phyloP scores from a whole-genome alignment of 1,140 invertebrate genomes.

The Caerostris extrusa region DNA sequence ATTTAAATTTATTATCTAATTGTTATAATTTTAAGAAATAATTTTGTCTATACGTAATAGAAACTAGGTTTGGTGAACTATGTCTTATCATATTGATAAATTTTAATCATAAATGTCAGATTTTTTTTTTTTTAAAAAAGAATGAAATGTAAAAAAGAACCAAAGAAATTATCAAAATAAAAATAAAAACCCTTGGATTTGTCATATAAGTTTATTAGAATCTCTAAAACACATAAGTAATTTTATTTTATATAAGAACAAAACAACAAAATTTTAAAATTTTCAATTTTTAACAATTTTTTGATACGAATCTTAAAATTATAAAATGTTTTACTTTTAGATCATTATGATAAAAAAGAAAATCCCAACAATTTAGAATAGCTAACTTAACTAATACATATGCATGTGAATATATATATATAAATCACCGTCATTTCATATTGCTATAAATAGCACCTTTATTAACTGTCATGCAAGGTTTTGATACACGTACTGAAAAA shows the following conservation, averaged over 20 bases:
- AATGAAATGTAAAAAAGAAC: no score
- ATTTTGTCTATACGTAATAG: no score
- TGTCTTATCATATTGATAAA: no score
- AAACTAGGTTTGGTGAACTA: no score
- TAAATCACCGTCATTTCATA: neutral
- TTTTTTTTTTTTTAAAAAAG: no score
- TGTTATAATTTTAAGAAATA: no score
- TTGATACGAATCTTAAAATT: neutral
- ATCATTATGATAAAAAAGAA: neutral
- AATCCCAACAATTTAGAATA: neutral
- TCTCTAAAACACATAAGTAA: no score
- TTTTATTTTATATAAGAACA: neutral
- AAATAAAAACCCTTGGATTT: no score
- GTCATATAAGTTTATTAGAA: no score
- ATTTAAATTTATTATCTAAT: no score
- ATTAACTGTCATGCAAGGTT: conserved; percentile 58
- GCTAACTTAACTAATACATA: neutral
- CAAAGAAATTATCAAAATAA: no score
- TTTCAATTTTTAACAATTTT: neutral
- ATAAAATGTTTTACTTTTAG: neutral
- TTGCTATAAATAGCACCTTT: conserved; percentile 64
- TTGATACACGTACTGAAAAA: conserved; percentile 46
- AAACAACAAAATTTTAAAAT: neutral
- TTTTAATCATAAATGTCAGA: no score
- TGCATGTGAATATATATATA: neutral